These are phyloP conservation scores for Cyphomyrus plagiostoma DNA, from an alignment of 2,113 vertebrate species.

Conservation along the genomic window DNA sequence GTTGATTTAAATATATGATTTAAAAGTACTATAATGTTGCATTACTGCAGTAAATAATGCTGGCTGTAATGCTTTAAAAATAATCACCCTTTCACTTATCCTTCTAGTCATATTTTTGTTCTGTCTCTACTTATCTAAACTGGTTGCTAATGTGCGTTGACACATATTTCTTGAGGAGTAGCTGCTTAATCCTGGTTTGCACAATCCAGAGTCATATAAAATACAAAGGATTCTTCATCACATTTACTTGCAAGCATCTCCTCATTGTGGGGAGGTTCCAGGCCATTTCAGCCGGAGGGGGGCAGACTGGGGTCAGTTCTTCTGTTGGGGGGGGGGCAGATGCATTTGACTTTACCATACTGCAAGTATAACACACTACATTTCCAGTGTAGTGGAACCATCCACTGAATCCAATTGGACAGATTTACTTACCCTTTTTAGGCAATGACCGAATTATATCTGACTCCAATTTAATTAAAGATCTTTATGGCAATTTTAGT, in stretches of 20 bases:
- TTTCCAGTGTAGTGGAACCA: neutral
- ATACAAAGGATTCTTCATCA: neutral
- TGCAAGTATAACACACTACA: neutral
- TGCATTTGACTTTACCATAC: neutral
- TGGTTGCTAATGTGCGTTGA: neutral
- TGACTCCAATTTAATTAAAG: no score
- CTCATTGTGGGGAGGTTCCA: neutral
- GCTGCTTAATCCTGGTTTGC: slow-evolving; percentile 23
- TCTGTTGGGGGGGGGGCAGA: neutral
- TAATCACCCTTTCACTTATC: slow-evolving; percentile 59
- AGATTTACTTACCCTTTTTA: no score
- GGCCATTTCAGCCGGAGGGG: neutral
- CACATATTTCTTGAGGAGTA: neutral
- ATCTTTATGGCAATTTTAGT: no score
- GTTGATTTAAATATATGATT: slow-evolving; percentile 27
- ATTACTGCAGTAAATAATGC: slow-evolving; percentile 40
- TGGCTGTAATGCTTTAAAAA: slow-evolving; percentile 44
- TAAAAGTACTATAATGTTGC: slow-evolving; percentile 50
- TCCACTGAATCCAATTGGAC: no score
- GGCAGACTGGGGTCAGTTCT: neutral
- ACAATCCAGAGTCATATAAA: neutral
- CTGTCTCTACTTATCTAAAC: slow-evolving; percentile 35
- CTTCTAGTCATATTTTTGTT: slow-evolving; percentile 34
- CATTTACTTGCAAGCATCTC: neutral
- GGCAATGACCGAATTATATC: no score